Evolutionary conservation across 2,797 vertebrate species (phyloP).

Genomic region (Eidolon dupreanum): DNA sequence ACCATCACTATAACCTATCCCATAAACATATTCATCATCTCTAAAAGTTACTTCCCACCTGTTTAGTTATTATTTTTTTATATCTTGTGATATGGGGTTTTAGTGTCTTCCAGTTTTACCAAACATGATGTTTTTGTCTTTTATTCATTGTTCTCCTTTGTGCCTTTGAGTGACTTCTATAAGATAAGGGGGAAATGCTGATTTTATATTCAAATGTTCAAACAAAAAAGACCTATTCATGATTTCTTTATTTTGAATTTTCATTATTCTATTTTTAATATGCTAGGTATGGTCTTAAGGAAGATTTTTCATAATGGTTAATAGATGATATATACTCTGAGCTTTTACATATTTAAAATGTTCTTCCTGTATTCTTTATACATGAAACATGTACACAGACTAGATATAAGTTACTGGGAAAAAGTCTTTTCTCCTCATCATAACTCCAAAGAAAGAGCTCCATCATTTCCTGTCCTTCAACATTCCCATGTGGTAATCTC

Average conservation of each 20-base stretch:
- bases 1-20: not conserved
- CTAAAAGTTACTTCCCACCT: not conserved
- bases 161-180: not conserved
- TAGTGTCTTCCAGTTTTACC: not conserved
- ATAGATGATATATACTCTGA: not conserved
- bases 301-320: not conserved
- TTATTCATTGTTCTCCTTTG: not conserved
- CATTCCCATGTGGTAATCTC: not conserved
- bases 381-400: not conserved
- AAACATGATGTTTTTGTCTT: not conserved
- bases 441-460: not conserved
- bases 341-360: not conserved
- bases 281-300: not conserved
- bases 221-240: not conserved
- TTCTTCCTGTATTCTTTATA: not conserved
- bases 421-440: not conserved
- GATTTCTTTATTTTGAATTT: slow-evolving; percentile 22
- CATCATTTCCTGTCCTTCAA: not conserved
- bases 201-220: not conserved
- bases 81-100: not conserved
- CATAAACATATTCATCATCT: not conserved
- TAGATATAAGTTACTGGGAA: not conserved
- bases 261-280: slow-evolving; percentile 20
- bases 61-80: not conserved
- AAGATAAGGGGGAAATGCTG: not conserved